Base-by-base conservation (phyloP, 2,113 vertebrate species). In the Chionomys nivalis region DNA sequence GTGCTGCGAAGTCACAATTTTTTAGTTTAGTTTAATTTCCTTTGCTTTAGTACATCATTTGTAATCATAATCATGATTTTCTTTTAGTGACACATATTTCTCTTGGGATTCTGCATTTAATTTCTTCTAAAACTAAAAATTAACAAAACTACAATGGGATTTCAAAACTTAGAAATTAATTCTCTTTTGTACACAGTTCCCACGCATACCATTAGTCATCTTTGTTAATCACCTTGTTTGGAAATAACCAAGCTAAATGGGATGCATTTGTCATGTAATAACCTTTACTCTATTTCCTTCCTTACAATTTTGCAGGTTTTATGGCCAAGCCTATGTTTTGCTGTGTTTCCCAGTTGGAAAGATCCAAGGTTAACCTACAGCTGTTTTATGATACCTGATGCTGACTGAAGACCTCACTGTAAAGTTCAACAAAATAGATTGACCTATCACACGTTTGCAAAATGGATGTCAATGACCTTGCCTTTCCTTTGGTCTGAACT, bases 341-440 rank as follows among this genome's bases (percentile, higher is more conserved):
- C 52, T 70, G 39, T 86, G 47, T 72, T 52, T 91, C 65, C 96
- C 72, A 61, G 19, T 65, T 49, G 68, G 28, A 95, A 10, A 92
- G 65, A 92, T 9, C 14, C 72, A 63, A 87, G 19, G 3, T 90
- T 96, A 78, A 87, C 66, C 79, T 63, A 65, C 89, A 96, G 65
- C 36, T 70, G 23, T 86, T 86, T 36, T 86, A 73, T 87, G 77
- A 93, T 95, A 70, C 31, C 78, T 94, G 88, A 77, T 70, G 39
- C 63, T 82, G 49, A 8, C 72, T 86, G 55, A 86, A 93, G 72
- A 78, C 55, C 94, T 97, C 81, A 86, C 24, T 75, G 73, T 77
- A 86, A 95, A 66, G 28, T 82, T 94, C 82, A 96, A 24, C 70
- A 90, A 77, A 85, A 39, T 63, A 90, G 65, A 63, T 1, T 82